Percentiles rank a stretch among this genome's conserved stretches.
Evolutionary conservation across 2,113 vertebrate species (phyloP).

Genomic region (Raja brachyura): DNA sequence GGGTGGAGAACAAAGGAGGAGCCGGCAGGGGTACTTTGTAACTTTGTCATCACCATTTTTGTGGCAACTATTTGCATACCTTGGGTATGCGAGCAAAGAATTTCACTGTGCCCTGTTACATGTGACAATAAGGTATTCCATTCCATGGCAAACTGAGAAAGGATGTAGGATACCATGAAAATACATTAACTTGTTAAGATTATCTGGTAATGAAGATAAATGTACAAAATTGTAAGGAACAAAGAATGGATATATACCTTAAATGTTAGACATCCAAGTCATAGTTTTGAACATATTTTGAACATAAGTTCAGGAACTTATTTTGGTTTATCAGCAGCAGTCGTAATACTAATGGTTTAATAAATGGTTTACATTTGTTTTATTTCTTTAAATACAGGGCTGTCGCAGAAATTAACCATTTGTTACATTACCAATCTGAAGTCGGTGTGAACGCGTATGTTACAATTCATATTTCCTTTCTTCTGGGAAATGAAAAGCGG

Average conservation of each 20-base stretch:
- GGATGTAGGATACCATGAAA: background rate
- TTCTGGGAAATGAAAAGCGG: slow-evolving; percentile 59
- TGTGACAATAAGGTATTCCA: no score
- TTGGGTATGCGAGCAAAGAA: no score
- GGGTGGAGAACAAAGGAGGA: no score
- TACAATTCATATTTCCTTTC: slow-evolving; percentile 67
- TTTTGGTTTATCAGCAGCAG: background rate
- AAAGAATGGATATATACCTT: background rate
- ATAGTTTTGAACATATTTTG: background rate
- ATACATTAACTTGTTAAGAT: background rate
- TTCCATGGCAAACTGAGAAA: background rate
- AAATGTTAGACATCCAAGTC: background rate
- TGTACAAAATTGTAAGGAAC: background rate
- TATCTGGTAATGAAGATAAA: background rate
- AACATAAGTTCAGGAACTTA: background rate
- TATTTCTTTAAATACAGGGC: slow-evolving; percentile 52
- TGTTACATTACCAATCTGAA: slow-evolving; percentile 57
- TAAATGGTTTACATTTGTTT: background rate
- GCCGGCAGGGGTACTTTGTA: no score
- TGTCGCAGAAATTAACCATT: slow-evolving; percentile 61
- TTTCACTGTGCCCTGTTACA: no score
- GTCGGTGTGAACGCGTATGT: slow-evolving; percentile 77
- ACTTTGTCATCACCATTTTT: no score
- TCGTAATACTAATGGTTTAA: background rate
- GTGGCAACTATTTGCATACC: no score